These are phyloP conservation scores for Apotomis turbidana DNA, from an alignment of 2,888 invertebrate species.

Conservation along the genomic window DNA sequence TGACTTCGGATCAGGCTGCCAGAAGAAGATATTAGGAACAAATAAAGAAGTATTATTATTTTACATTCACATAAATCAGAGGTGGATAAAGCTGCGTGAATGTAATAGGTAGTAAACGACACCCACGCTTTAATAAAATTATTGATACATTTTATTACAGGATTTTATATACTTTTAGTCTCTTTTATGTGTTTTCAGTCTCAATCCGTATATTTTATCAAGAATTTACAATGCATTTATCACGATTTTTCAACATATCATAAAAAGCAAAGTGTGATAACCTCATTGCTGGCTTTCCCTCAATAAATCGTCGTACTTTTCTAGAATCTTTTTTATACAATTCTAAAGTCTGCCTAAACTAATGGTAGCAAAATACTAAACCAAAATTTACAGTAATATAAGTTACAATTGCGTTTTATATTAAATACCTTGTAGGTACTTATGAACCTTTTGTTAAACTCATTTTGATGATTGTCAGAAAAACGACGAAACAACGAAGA, in stretches of 20 bases:
- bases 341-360: too few relatives aligned
- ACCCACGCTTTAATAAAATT: constrained; percentile 17
- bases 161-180: constrained; percentile 6
- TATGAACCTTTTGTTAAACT: too few relatives aligned
- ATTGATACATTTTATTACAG: constrained; percentile 1
- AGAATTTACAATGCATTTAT: background rate
- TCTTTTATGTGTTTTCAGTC: constrained; percentile 1
- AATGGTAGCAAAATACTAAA: too few relatives aligned
- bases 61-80: constrained; percentile 40
- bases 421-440: too few relatives aligned
- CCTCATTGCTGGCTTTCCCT: too few relatives aligned
- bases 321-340: too few relatives aligned
- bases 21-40: constrained; percentile 65
- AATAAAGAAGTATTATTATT: constrained; percentile 46
- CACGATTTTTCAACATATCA: background rate
- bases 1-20: constrained; percentile 62
- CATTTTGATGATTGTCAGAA: too few relatives aligned
- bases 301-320: too few relatives aligned
- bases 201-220: background rate
- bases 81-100: constrained; percentile 29
- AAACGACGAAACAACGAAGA: too few relatives aligned
- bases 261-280: too few relatives aligned
- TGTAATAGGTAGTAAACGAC: constrained; percentile 13
- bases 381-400: too few relatives aligned
- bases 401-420: too few relatives aligned